These are phyloP conservation scores for Mechanitis mazaeus DNA, from an alignment of 2,888 invertebrate genomes.

Conservation along the genomic window DNA sequence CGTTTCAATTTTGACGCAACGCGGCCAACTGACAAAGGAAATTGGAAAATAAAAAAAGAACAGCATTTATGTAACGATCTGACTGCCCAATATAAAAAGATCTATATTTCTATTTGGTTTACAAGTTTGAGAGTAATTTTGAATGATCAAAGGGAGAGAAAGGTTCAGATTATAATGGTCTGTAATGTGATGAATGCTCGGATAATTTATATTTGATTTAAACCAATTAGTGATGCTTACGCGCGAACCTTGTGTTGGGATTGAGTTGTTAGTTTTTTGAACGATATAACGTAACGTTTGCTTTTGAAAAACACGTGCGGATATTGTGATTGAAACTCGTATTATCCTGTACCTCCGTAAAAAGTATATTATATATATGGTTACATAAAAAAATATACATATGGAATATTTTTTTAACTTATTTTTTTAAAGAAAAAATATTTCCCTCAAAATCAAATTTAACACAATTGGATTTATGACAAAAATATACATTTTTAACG, in stretches of 20 bases:
- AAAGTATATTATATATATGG: neutral
- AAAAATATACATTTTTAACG: no score
- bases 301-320: slow-evolving; percentile 37
- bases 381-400: neutral
- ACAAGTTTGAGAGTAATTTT: slow-evolving; percentile 17
- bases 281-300: slow-evolving; percentile 34
- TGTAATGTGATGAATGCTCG: slow-evolving; percentile 43
- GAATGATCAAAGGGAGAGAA: slow-evolving; percentile 20
- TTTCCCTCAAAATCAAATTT: no score
- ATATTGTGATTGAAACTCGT: slow-evolving; percentile 5
- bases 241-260: slow-evolving; percentile 52
- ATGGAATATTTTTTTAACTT: no score
- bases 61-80: slow-evolving; percentile 39
- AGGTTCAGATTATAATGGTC: slow-evolving; percentile 40
- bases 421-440: no score
- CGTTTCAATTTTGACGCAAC: slow-evolving; percentile 61
- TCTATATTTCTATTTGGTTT: slow-evolving; percentile 23
- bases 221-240: slow-evolving; percentile 75
- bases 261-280: slow-evolving; percentile 45
- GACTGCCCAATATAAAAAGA: slow-evolving; percentile 35
- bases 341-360: no score
- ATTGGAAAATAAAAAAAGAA: slow-evolving; percentile 38
- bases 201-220: slow-evolving; percentile 69
- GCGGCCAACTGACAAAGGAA: slow-evolving; percentile 35
- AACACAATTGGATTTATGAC: no score